These are phyloP conservation scores for Oxytorus armatus DNA, from an alignment of 2,888 invertebrate genomes.

Conservation along the genomic window DNA sequence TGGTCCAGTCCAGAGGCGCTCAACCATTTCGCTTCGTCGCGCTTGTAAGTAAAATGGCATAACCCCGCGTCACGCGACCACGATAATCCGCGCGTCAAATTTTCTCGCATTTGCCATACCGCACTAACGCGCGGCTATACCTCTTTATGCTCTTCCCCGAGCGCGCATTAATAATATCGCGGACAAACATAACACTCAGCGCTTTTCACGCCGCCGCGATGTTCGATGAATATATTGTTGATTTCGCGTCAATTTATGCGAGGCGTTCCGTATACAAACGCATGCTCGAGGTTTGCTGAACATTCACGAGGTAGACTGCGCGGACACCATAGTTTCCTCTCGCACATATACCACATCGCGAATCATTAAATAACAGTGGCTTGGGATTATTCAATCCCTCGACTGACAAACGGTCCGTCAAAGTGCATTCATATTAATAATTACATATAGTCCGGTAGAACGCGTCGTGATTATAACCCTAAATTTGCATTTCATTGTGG, in stretches of 20 bases:
- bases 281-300: slow-evolving; percentile 8
- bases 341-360: not conserved
- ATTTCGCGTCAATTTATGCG: slow-evolving; percentile 79
- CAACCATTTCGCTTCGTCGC: not conserved
- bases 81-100: slow-evolving; percentile 5
- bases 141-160: slow-evolving; percentile 39
- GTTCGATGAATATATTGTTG: slow-evolving; percentile 80
- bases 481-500: slow-evolving; percentile 38
- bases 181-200: slow-evolving; percentile 68
- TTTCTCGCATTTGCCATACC: slow-evolving; percentile 1
- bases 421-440: slow-evolving; percentile 80
- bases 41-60: not conserved
- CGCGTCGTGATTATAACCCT: slow-evolving; percentile 37
- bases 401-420: slow-evolving; percentile 77
- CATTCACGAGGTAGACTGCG: not conserved
- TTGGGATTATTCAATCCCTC: slow-evolving; percentile 74
- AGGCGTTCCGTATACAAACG: slow-evolving; percentile 47
- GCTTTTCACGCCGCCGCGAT: slow-evolving; percentile 36
- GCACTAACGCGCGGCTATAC: not conserved
- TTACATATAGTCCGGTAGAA: slow-evolving; percentile 73
- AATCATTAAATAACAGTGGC: not conserved
- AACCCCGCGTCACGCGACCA: not conserved
- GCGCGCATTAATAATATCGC: slow-evolving; percentile 74
- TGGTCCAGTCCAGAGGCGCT: no score
- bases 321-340: slow-evolving; percentile 19